These are phyloP conservation scores for Trachelus troglodyta DNA, from an alignment of 2,888 invertebrate species.

Conservation along the genomic window DNA sequence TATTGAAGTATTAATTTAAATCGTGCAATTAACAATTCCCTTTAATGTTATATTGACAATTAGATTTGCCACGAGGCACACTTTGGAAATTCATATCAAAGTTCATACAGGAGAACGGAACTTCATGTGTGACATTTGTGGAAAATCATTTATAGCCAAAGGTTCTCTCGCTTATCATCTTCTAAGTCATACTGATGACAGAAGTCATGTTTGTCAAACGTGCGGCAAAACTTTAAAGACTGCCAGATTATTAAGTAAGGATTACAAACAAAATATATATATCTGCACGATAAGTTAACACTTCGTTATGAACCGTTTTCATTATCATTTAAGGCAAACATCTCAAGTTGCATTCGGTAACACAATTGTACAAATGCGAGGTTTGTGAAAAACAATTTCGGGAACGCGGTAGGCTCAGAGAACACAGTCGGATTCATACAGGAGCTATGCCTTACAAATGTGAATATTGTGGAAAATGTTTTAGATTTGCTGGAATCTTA, in stretches of 20 bases:
- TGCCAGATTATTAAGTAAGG: slow-evolving; percentile 21
- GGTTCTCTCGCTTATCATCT: slow-evolving; percentile 48
- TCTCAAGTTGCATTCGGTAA: slow-evolving; percentile 20
- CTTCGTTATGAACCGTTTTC: neutral
- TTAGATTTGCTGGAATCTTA: slow-evolving; percentile 76
- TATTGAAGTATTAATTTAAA: neutral
- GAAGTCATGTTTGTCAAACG: slow-evolving; percentile 41
- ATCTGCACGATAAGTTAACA: neutral
- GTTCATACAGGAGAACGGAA: slow-evolving; percentile 55
- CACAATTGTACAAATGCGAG: slow-evolving; percentile 70
- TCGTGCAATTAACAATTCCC: neutral
- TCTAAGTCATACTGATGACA: slow-evolving; percentile 43
- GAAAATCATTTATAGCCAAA: slow-evolving; percentile 54
- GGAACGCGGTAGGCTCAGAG: slow-evolving; percentile 74
- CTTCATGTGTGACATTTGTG: slow-evolving; percentile 55
- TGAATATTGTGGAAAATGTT: slow-evolving; percentile 76
- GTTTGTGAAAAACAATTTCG: slow-evolving; percentile 71
- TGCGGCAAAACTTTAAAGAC: slow-evolving; percentile 42
- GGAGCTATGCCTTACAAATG: slow-evolving; percentile 79
- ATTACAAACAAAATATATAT: neutral
- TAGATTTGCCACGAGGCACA: slow-evolving; percentile 50
- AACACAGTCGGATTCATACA: slow-evolving; percentile 78
- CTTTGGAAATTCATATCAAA: slow-evolving; percentile 46
- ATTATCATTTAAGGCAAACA: slow-evolving; percentile 14
- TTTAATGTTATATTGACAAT: neutral